These are phyloP conservation scores for Caenorhabditis wallacei DNA, from an alignment of 2,888 invertebrate genomes.

Conservation along the genomic window DNA sequence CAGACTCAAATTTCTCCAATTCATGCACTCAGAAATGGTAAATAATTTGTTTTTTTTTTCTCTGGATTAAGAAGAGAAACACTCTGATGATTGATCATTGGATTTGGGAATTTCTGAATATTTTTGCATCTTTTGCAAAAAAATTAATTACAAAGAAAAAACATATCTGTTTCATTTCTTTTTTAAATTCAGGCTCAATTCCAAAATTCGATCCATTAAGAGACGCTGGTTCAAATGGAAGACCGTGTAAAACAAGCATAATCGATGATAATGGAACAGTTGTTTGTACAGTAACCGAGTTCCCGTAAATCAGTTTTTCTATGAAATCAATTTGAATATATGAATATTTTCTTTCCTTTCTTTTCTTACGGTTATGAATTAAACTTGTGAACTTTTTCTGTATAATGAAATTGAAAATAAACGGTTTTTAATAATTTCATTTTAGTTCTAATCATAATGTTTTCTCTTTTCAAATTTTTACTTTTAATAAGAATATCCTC, in stretches of 20 bases:
- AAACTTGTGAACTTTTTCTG: constrained; percentile 35
- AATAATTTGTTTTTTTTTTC: no score
- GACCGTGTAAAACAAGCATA: constrained; percentile 43
- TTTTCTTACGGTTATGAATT: constrained; percentile 33
- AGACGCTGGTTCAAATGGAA: constrained; percentile 34
- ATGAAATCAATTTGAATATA: constrained; percentile 24
- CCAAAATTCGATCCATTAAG: constrained; percentile 31
- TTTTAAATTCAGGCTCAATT: constrained; percentile 24
- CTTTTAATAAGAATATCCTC: constrained; percentile 28
- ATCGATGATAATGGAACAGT: constrained; percentile 48
- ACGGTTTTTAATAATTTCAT: constrained; percentile 15
- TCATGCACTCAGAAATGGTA: constrained; percentile 64
- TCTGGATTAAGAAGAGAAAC: neutral
- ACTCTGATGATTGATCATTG: no score
- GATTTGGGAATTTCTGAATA: no score
- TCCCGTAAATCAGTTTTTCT: constrained; percentile 29
- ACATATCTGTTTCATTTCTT: no score
- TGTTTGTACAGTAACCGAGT: constrained; percentile 57
- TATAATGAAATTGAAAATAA: neutral
- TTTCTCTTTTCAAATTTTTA: constrained; percentile 2
- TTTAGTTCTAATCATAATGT: constrained; percentile 3
- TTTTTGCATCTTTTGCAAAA: no score
- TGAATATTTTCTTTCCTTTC: constrained; percentile 11
- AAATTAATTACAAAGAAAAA: no score
- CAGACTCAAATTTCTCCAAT: constrained; percentile 65